A percentile compares a stretch with the other conserved stretches of the same genome.
Evolutionary conservation across 2,888 invertebrate genomes (phyloP).

Genomic region (Acrobasis suavella): DNA sequence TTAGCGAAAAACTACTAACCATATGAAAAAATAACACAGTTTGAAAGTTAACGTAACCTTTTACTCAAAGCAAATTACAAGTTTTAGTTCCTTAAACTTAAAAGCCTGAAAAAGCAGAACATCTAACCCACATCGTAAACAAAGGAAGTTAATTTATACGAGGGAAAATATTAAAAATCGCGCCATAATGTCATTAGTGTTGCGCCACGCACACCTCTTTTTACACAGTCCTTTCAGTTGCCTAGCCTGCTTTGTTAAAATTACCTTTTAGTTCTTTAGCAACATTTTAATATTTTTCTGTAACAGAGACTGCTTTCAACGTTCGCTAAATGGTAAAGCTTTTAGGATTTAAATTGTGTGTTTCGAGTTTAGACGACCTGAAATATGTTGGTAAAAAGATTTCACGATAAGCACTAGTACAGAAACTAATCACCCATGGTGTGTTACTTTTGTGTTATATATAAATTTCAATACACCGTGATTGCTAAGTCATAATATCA

Average conservation of each 20-base stretch:
- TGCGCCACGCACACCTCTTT: slow-evolving; percentile 48
- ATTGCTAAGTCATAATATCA: too few relatives aligned
- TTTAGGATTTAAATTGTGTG: not conserved
- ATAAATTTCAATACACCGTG: too few relatives aligned
- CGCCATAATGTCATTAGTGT: slow-evolving; percentile 55
- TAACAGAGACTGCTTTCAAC: slow-evolving; percentile 11
- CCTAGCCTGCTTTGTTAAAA: slow-evolving; percentile 6
- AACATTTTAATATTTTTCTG: slow-evolving; percentile 13
- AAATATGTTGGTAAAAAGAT: too few relatives aligned
- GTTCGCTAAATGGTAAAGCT: not conserved
- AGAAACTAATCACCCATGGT: too few relatives aligned
- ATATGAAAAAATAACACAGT: too few relatives aligned
- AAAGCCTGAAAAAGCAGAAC: too few relatives aligned
- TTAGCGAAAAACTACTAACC: too few relatives aligned
- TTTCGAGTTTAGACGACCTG: not conserved
- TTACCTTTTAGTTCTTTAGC: slow-evolving; percentile 20
- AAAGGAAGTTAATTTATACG: slow-evolving; percentile 63
- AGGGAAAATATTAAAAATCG: slow-evolving; percentile 53
- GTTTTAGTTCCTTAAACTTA: not conserved
- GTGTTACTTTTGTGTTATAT: too few relatives aligned
- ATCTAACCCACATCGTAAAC: slow-evolving; percentile 43
- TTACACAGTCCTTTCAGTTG: slow-evolving; percentile 3
- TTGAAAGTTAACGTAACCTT: too few relatives aligned
- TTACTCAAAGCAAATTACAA: not conserved
- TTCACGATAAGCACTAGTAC: too few relatives aligned